Evolutionary conservation across 1,140 invertebrate genomes (phyloP).

Genomic region (Rhyzopertha dominica): DNA sequence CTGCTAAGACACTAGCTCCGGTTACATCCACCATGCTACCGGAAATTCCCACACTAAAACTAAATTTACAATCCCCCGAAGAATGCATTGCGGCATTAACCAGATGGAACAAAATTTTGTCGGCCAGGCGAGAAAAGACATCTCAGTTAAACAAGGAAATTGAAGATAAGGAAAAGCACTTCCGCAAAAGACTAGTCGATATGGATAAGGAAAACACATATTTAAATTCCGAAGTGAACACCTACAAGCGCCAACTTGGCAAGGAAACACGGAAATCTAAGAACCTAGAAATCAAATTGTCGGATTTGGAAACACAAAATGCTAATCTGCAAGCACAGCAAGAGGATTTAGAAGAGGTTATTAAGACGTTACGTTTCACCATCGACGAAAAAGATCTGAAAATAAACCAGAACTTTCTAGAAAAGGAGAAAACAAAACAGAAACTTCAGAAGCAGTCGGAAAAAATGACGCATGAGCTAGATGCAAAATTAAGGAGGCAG

Average conservation of each 20-base stretch:
- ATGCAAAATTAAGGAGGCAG: constrained; percentile 61
- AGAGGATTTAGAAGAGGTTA: constrained; percentile 35
- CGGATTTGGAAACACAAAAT: constrained; percentile 51
- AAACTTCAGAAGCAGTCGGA: constrained; percentile 66
- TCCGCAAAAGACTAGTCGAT: constrained; percentile 33
- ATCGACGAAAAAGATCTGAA: constrained; percentile 64
- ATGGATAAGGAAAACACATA: constrained; percentile 31
- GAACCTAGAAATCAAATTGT: constrained; percentile 53
- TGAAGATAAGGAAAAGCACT: constrained; percentile 24
- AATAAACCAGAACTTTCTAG: constrained; percentile 65
- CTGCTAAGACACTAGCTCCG: too few species aligned
- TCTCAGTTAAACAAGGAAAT: constrained; percentile 23
- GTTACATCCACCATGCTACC: too few species aligned
- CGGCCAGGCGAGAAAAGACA: constrained; percentile 14
- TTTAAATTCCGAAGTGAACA: constrained; percentile 32
- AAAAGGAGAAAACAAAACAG: constrained; percentile 70
- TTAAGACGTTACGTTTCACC: constrained; percentile 37
- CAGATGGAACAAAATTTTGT: constrained; percentile 19
- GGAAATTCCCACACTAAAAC: too few species aligned
- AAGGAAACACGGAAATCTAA: constrained; percentile 56
- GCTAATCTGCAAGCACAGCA: constrained; percentile 50
- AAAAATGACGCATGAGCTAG: constrained; percentile 60
- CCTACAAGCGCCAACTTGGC: constrained; percentile 28
- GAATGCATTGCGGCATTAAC: too few species aligned
- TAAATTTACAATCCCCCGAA: too few species aligned